These are phyloP conservation scores for Typhlomys cinereus DNA, from an alignment of 2,113 vertebrate species.

Conservation along the genomic window DNA sequence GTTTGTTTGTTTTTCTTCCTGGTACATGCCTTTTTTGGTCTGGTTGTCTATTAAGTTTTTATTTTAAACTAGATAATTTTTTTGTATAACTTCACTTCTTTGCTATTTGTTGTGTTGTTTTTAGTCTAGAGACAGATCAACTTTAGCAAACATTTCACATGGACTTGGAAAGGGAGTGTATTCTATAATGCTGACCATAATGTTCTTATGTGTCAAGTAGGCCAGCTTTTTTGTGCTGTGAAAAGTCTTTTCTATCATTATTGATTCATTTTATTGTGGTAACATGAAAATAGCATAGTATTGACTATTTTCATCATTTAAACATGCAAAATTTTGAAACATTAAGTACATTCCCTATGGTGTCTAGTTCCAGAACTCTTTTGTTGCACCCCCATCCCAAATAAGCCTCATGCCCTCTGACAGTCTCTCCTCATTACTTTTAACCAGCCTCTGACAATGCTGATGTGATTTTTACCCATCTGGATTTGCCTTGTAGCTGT, in stretches of 20 bases:
- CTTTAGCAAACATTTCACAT: not conserved
- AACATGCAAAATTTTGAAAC: not conserved
- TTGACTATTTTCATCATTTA: conserved; percentile 12
- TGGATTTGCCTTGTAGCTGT: not conserved
- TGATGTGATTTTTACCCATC: not conserved
- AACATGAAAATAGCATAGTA: not conserved
- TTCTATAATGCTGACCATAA: not conserved
- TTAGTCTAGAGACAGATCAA: not conserved
- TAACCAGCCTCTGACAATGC: not conserved
- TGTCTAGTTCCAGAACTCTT: not conserved
- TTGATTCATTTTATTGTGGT: not conserved
- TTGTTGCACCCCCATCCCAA: not conserved
- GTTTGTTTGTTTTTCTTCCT: not conserved
- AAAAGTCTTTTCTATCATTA: not conserved
- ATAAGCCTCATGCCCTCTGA: not conserved
- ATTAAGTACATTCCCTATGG: not conserved
- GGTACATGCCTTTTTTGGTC: conserved; percentile 18
- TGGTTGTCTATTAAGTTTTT: not conserved
- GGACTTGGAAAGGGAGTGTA: not conserved
- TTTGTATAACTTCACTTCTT: not conserved
- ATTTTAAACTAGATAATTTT: conserved; percentile 34
- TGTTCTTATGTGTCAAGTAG: not conserved
- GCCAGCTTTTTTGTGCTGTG: not conserved
- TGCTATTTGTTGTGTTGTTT: conserved; percentile 31
- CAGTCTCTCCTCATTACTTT: not conserved